Base-by-base conservation (phyloP, 2,797 vertebrate genomes). In the Oreortyx pictus region DNA sequence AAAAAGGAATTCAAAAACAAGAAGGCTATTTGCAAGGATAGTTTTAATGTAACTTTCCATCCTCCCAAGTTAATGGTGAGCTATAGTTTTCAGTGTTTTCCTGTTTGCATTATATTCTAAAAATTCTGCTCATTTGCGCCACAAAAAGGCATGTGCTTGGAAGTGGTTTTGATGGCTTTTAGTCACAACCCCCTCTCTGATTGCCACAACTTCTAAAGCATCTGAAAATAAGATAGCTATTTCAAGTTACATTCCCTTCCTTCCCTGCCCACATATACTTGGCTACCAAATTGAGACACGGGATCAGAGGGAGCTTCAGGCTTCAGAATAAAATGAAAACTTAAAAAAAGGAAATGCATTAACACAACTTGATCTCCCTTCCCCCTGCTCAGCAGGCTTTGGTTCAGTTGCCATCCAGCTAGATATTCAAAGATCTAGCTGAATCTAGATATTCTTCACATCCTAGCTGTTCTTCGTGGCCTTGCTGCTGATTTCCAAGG, bases 91-190 rank as follows among this genome's bases (percentile, higher is more conserved):
- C 75, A 74, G 72, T 72, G 47, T 90, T 95, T 95, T 95, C 85
- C 91, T 96, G 82, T 93, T 95, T 93, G 74, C 56, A 73, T 90
- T 94, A 77, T 59, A 65, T 76, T 82, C 46, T 85, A 74, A 91
- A 91, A 95, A 74, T 86, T 70, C 78, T 91, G 29, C 37, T 88
- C 49, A 27, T 91, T 93, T 88, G 24, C 81, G 86, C 59, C 78
- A 66, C 72, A 91, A 79, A 87, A 90, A 93, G 54, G 65, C 96
- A 92, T 72, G 65, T 96, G 91, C 64, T 94, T 96, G 83, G 49
- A 95, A 96, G 94, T 92, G 91, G 86, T 77, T 96, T 90, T 92
- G 91, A 94, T 93, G 93, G 65, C 68, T 95, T 95, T 92, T 90
- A 92, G 88, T 90, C 89, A 91, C 75, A 92, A 82, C 25, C 23